Conservation (phyloP, 2,113 vertebrate species). For the Phalacrocorax pelagicus region DNA sequence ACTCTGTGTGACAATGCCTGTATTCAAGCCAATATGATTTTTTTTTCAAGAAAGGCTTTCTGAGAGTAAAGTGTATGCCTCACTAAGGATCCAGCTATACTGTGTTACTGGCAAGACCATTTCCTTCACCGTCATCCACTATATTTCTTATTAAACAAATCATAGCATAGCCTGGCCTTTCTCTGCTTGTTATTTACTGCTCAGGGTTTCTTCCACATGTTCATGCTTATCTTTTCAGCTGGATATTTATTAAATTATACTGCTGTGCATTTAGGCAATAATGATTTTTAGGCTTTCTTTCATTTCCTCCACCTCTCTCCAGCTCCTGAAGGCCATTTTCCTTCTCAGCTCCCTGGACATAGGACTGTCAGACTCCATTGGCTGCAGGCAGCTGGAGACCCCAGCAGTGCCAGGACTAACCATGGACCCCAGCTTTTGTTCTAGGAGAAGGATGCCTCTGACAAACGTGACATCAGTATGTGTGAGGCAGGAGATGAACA, state of each 20-base stretch:
- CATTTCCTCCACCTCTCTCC: not conserved
- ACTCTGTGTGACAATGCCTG: conserved; percentile 7
- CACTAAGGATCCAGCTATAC: not conserved
- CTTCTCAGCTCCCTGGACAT: not conserved
- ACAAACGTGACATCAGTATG: not conserved
- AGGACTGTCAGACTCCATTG: not conserved
- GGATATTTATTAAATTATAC: not conserved
- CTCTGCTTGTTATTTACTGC: not conserved
- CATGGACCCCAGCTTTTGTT: not conserved
- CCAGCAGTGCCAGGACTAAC: not conserved
- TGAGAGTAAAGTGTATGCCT: not conserved
- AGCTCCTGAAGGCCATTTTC: not conserved
- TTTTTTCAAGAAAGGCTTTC: conserved; percentile 12
- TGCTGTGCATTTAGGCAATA: not conserved
- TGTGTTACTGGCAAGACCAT: not conserved
- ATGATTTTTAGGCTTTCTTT: not conserved
- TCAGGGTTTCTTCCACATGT: not conserved
- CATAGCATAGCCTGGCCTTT: not conserved
- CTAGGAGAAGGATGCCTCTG: not conserved
- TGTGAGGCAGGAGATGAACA: not conserved
- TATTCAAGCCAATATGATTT: conserved; percentile 52
- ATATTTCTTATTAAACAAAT: conserved; percentile 3
- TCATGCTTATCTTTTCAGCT: not conserved
- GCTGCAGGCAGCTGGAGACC: not conserved
- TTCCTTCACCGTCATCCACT: not conserved